phyloP scores from a whole-genome alignment of 2,797 vertebrate genomes.

The Salmo trutta region DNA sequence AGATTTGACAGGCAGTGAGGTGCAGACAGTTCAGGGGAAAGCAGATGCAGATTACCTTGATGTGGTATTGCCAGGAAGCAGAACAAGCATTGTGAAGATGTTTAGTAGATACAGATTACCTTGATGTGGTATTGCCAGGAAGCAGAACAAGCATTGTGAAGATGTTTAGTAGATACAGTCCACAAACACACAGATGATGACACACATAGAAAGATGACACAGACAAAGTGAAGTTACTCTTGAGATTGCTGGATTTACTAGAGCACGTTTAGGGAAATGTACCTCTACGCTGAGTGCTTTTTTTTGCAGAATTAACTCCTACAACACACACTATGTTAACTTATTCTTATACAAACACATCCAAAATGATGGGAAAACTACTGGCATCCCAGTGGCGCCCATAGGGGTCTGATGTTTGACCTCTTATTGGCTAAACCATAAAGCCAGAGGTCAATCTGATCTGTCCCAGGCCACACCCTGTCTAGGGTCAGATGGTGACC shows the following conservation, averaged over 20 bases:
- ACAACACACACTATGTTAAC: too few species aligned
- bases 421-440: constrained; percentile 8
- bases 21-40: too few species aligned
- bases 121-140: neutral
- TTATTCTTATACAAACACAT: too few species aligned
- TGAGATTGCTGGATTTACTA: neutral
- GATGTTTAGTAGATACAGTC: neutral
- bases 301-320: neutral
- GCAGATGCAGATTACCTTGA: too few species aligned
- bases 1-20: neutral
- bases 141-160: neutral
- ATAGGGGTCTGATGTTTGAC: neutral
- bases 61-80: neutral
- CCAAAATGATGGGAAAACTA: neutral
- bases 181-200: neutral
- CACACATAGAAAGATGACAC: neutral
- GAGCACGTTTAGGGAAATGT: neutral
- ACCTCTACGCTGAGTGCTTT: neutral
- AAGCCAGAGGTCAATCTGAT: constrained; percentile 20
- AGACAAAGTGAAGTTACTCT: neutral
- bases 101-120: neutral
- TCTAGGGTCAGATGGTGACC: constrained; percentile 1
- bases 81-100: neutral
- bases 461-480: neutral
- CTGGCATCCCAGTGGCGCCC: neutral